Evolutionary conservation across 2,888 invertebrate genomes (phyloP).

Genomic region (Leuctra nigra): DNA sequence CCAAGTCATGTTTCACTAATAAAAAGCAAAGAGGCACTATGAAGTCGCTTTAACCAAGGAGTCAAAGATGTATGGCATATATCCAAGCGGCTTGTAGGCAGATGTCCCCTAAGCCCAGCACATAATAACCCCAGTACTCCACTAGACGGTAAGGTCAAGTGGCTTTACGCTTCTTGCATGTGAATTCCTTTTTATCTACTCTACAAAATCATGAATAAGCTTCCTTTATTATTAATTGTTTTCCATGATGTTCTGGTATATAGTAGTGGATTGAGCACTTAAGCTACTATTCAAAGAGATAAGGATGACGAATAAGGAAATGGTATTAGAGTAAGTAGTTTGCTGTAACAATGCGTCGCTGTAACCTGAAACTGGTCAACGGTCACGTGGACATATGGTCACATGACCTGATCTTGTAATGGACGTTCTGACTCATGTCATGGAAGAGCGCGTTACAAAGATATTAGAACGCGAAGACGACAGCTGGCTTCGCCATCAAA

Average conservation of each 20-base stretch:
- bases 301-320: background rate
- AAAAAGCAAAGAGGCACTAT: background rate
- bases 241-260: background rate
- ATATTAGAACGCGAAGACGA: too few relatives aligned
- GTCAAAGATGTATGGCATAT: background rate
- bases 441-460: too few relatives aligned
- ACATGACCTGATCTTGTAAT: background rate
- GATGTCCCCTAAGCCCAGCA: conserved; percentile 15
- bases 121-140: conserved; percentile 6
- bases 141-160: conserved; percentile 15
- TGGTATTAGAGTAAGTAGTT: background rate
- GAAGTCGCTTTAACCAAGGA: too few relatives aligned
- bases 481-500: too few relatives aligned
- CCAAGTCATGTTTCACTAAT: background rate
- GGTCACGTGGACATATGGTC: background rate
- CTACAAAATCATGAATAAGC: conserved; percentile 10
- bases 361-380: background rate
- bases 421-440: too few relatives aligned
- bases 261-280: conserved; percentile 11
- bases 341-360: too few relatives aligned
- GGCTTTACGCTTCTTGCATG: conserved; percentile 16
- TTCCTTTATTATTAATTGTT: conserved; percentile 14
- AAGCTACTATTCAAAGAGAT: background rate
- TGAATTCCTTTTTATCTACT: conserved; percentile 5
- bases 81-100: too few relatives aligned